Percentiles rank a stretch among this genome's conserved stretches.
Conservation (phyloP, 30 jellyfish, hydroid and myxozoan species). For the Hydractinia echinata region DNA sequence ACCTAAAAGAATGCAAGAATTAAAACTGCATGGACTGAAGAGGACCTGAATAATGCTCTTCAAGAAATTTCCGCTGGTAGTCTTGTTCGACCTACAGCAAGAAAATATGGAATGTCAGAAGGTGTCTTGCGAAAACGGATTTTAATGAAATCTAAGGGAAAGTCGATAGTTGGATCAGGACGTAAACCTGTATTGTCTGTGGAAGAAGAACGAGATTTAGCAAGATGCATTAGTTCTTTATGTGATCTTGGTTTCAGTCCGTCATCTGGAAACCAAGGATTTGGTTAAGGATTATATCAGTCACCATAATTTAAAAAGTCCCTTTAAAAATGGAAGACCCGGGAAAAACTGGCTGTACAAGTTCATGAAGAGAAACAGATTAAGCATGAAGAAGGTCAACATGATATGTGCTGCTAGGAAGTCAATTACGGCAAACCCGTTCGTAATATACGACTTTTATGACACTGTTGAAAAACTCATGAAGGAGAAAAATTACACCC, state of each 20-base stretch:
- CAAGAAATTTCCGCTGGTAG: too few species aligned
- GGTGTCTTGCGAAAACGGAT: too few species aligned
- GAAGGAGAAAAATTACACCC: neutral
- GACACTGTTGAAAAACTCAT: constrained; percentile 5
- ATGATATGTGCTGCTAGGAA: constrained; percentile 16
- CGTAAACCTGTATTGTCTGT: neutral
- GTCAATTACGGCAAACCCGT: neutral
- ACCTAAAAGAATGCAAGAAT: too few species aligned
- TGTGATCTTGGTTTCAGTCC: constrained; percentile 4
- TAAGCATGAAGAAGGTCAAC: constrained; percentile 3
- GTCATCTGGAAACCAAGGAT: neutral
- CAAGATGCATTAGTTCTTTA: neutral
- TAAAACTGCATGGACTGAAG: too few species aligned
- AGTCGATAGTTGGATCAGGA: constrained; percentile 12
- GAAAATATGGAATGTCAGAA: too few species aligned
- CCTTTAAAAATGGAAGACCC: neutral
- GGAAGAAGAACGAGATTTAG: constrained; percentile 19
- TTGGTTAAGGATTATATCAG: constrained; percentile 3
- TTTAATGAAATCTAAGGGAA: neutral
- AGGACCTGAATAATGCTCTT: too few species aligned
- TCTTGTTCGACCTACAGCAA: too few species aligned
- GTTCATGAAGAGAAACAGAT: neutral
- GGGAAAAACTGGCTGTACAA: neutral
- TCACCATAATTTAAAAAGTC: neutral
- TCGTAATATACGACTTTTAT: constrained; percentile 18